Base-by-base conservation (phyloP, 2,797 vertebrate species). In the Rhinogobio ventralis region DNA sequence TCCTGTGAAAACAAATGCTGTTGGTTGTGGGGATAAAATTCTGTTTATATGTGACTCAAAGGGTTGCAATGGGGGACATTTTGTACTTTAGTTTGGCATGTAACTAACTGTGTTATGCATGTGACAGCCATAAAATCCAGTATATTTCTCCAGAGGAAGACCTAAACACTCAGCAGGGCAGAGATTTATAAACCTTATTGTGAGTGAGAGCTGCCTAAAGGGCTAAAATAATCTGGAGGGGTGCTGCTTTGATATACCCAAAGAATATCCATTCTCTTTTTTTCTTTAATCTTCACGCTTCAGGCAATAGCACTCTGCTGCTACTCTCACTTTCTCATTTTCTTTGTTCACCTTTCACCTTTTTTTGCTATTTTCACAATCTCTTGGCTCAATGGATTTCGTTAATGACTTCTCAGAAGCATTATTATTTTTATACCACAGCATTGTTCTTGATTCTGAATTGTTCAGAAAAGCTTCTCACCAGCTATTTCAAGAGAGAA, bases 151-250 rank as follows among this genome's bases (percentile, higher is more conserved):
- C 0, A 1, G 75, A 45, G n/a, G 57, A 62, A 30, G 15, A 46
- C 15, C 36, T 45, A 78, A 62, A 68, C 30, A 76, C 74, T 57
- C 0, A 1, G 7, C 30, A 57, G 23, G 20, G 53, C 17, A 20
- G 33, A 76, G 51, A 57, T 76, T 57, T 57, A 76, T 76, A 76
- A 76, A 15, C 20, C 33, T 79, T 49, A 66, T 23, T 79, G 77
- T 79, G 42, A 76, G 19, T 57, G 4, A 76, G 51, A 57, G 51
- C 51, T 39, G 33, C 51, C 33, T 57, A 4, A 60, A 76, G 33
- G 51, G 7, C 20, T 76, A 33, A 57, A 25, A 76, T 39, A 76
- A 4, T 49, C 7, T 72, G 42, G 69, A 30, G 71, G 17, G 28
- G 25, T 33, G 5, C 46, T 73, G 42, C 25, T 73, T 73, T 73